Base-by-base conservation (phyloP, 2,113 vertebrate genomes). In the Colaptes auratus region DNA sequence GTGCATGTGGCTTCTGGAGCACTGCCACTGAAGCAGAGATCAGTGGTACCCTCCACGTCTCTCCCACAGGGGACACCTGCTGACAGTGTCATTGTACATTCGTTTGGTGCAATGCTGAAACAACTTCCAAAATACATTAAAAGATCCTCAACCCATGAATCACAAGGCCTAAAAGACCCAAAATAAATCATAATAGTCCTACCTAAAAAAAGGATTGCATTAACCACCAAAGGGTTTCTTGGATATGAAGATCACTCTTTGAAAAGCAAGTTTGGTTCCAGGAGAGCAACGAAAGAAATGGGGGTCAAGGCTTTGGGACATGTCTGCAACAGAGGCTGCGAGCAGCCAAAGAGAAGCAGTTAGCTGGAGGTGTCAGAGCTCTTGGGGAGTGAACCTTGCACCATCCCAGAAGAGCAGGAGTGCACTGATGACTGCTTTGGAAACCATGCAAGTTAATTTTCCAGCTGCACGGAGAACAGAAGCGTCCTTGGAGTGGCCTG, bases 251-350 rank as follows among this genome's bases (percentile, higher is more conserved):
- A 64, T 52, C 67, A 28, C 85, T 20, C 67, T 72, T 56, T 36
- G 30, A 76, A 82, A 87, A 90, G 53, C 27, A 48, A 86, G 85
- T 83, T 46, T 87, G 74, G 50, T 73, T 95, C 53, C 64, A 82
- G 85, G 53, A 88, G 60, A 90, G 48, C 0, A 28, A 88, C 85
- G 88, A 56, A 77, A 42, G 33, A 16, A 70, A 24, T 0, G 8
- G 11, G 23, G 70, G 39, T 50, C 30, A 59, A 53, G 81, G 64
- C 46, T 82, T 21, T 39, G 60, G 82, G 94, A 39, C 18, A 15
- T 0, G 1, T 5, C 66, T 35, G 50, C 1, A 9, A 35, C 5
- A 52, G 70, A 16, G 73, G 59, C 89, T 82, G 75, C 0, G 8
- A 80, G 58, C 35, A 48, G 79, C 61, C 83, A 44, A n/a, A n/a